Conservation (phyloP, 1,140 invertebrate species). For the Idris sp. region DNA sequence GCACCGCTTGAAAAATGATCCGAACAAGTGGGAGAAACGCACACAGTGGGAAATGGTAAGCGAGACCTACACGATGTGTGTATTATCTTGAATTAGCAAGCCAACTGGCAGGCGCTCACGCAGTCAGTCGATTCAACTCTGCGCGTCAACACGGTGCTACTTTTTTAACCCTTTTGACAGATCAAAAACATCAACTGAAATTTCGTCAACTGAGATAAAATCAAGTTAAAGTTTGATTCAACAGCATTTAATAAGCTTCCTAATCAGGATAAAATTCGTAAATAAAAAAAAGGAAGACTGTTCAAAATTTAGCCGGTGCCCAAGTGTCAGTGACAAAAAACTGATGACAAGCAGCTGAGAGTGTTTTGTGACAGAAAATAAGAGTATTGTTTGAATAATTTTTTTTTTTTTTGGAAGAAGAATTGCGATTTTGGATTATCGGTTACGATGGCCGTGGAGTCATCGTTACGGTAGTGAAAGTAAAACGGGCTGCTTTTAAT, state of each 20-base stretch:
- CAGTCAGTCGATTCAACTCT: slow-evolving; percentile 69
- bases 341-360: no score
- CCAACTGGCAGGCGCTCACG: slow-evolving; percentile 59
- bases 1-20: slow-evolving; percentile 50
- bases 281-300: no score
- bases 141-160: slow-evolving; percentile 58
- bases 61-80: slow-evolving; percentile 70
- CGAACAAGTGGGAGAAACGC: slow-evolving; percentile 47
- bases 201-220: no score
- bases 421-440: slow-evolving; percentile 26
- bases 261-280: no score
- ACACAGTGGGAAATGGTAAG: slow-evolving; percentile 69
- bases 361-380: no score
- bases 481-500: slow-evolving; percentile 55
- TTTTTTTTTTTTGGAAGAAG: no score
- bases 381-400: no score
- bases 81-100: slow-evolving; percentile 72
- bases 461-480: slow-evolving; percentile 63
- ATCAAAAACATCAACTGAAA: no score
- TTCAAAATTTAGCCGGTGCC: no score
- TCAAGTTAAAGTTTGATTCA: no score
- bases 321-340: no score
- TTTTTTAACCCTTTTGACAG: slow-evolving; percentile 6
- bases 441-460: slow-evolving; percentile 50
- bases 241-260: no score